Conservation (phyloP, 2,888 invertebrate genomes). For the Perithous albicinctus region DNA sequence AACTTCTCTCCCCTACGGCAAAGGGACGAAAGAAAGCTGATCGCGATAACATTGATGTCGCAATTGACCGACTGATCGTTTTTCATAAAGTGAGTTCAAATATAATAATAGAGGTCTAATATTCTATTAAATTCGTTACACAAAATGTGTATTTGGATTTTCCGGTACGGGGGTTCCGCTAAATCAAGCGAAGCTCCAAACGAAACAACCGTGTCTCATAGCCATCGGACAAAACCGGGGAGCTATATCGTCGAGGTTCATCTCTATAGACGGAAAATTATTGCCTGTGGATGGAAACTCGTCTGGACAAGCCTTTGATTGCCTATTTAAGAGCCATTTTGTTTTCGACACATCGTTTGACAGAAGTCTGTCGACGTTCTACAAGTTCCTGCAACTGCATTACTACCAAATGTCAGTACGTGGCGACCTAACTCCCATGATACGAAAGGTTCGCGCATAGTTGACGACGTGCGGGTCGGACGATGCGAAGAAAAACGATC, state of each 20-base stretch:
- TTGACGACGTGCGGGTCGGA: slow-evolving; percentile 14
- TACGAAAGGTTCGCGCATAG: slow-evolving; percentile 64
- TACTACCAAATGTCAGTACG: slow-evolving; percentile 54
- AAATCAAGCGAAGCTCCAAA: too few species aligned
- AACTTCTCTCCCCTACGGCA: slow-evolving; percentile 56
- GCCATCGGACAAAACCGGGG: too few species aligned
- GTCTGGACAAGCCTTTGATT: slow-evolving; percentile 61
- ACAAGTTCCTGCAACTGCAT: slow-evolving; percentile 55
- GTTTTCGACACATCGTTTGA: slow-evolving; percentile 58
- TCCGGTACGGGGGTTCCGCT: too few species aligned
- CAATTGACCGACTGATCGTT: slow-evolving; percentile 32
- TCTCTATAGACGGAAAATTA: slow-evolving; percentile 8
- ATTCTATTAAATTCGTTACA: too few species aligned
- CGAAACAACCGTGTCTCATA: too few species aligned
- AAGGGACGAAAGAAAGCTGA: slow-evolving; percentile 58
- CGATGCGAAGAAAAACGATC: slow-evolving; percentile 29
- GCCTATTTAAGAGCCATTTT: slow-evolving; percentile 63
- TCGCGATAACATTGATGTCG: slow-evolving; percentile 23
- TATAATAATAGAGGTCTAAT: too few species aligned
- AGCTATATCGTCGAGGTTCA: not conserved
- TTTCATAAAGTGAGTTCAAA: slow-evolving; percentile 49
- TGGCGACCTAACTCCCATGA: slow-evolving; percentile 54
- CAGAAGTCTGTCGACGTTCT: slow-evolving; percentile 49
- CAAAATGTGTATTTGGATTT: too few species aligned
- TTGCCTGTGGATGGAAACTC: slow-evolving; percentile 47